Evolutionary conservation across 2,113 vertebrate genomes (phyloP).

Genomic region (Columba livia): DNA sequence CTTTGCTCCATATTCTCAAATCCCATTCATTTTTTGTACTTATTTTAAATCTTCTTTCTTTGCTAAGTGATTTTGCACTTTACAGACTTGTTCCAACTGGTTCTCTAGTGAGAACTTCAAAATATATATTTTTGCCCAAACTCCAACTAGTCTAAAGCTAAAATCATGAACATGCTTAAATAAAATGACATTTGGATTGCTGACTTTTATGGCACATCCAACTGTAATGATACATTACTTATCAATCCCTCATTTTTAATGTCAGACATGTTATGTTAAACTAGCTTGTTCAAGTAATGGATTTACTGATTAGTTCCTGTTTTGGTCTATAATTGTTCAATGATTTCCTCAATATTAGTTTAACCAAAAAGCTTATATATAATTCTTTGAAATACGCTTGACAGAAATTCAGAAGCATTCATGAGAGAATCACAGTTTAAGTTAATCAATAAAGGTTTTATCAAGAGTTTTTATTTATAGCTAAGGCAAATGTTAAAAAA

Average conservation of each 20-base stretch:
- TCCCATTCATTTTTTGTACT: background rate
- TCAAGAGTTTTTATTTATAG: slow-evolving; percentile 82
- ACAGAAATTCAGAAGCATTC: slow-evolving; percentile 64
- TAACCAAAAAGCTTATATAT: slow-evolving; percentile 67
- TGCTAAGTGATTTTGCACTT: slow-evolving; percentile 7
- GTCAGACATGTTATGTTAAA: slow-evolving; percentile 71
- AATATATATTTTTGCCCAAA: slow-evolving; percentile 15
- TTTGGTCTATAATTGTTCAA: slow-evolving; percentile 69
- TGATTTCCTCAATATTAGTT: slow-evolving; percentile 69
- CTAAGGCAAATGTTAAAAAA: slow-evolving; percentile 74
- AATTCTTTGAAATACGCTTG: slow-evolving; percentile 62
- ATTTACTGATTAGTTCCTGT: slow-evolving; percentile 77
- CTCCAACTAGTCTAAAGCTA: slow-evolving; percentile 22
- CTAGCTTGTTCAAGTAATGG: slow-evolving; percentile 64
- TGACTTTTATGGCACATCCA: slow-evolving; percentile 47
- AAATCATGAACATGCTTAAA: slow-evolving; percentile 59
- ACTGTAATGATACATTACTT: slow-evolving; percentile 57
- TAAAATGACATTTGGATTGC: slow-evolving; percentile 65
- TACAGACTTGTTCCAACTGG: background rate
- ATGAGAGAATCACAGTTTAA: slow-evolving; percentile 58
- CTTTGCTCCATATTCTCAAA: background rate
- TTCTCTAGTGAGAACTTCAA: slow-evolving; percentile 42
- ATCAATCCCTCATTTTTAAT: slow-evolving; percentile 67
- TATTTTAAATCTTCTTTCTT: slow-evolving; percentile 11
- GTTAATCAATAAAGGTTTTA: slow-evolving; percentile 78